Evolutionary conservation across 1,140 invertebrate genomes (phyloP), one percentile per base, ranked within the genome.

Genomic region (Phymorhynchus buccinoides): DNA sequence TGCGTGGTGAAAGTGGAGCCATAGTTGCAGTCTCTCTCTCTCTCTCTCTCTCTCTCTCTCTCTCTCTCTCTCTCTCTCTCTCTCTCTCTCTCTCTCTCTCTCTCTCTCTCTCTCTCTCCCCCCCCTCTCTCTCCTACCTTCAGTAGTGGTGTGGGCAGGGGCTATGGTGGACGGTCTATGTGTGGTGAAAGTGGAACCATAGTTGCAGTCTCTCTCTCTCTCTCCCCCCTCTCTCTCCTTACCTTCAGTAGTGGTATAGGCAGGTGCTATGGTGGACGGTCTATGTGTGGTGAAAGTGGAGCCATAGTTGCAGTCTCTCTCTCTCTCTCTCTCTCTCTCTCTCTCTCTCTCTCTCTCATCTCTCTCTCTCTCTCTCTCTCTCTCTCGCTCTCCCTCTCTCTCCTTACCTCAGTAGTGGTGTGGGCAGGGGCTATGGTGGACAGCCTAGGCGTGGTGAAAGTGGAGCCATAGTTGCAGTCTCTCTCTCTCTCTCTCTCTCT

Each of bases 341-440:
- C 62, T 12, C 4, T 66, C 62, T 27, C 27, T 66, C 62, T 12
- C 18, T 27, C 4, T n/a, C n/a, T n/a, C n/a, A n/a, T n/a, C n/a
- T n/a, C n/a, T n/a, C 22, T 22, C 22, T 22, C 9, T 52, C 66
- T 75, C 35, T 41, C 71, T 75, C 35, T 75, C 71, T 75, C 32
- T 75, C 35, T 75, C 35, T 84, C 75, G 83, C 66, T 86, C 80
- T 85, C 39, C 71, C 1, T 66, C 56, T 66, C 18, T 66, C 80
- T 30, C n/a, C 32, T 27, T 27, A 12, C 48, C 30, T 56, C 48
- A n/a, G n/a, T n/a, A n/a, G n/a, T n/a, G n/a, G n/a, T n/a, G n/a
- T n/a, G n/a, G n/a, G n/a, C n/a, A n/a, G n/a, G n/a, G n/a, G n/a
- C n/a, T n/a, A n/a, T n/a, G n/a, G n/a, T n/a, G n/a, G n/a, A n/a